These are phyloP conservation scores for Euthynnus affinis DNA, from an alignment of 2,797 vertebrate species.

Conservation along the genomic window DNA sequence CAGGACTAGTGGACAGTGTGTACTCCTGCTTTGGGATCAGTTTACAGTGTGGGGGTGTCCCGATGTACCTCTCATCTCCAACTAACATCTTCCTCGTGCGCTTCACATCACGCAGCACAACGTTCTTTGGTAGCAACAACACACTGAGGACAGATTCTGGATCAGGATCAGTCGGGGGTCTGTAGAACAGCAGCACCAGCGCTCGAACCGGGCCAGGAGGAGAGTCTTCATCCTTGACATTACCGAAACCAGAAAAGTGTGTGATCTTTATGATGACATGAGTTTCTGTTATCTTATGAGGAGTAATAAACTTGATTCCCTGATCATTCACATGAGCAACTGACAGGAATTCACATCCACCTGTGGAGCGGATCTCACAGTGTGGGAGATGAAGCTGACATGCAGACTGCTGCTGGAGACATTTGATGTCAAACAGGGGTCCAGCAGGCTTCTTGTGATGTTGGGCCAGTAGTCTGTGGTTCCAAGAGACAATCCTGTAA, in stretches of 20 bases:
- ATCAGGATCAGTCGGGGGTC: background rate
- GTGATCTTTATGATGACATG: slow-evolving; percentile 45
- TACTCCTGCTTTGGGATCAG: slow-evolving; percentile 43
- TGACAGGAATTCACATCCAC: slow-evolving; percentile 5
- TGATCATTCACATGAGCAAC: slow-evolving; percentile 47
- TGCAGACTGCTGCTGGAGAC: slow-evolving; percentile 28
- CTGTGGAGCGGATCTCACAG: slow-evolving; percentile 53
- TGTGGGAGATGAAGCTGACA: slow-evolving; percentile 61
- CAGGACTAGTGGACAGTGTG: slow-evolving; percentile 28
- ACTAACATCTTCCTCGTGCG: slow-evolving; percentile 17
- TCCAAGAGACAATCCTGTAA: slow-evolving; percentile 51
- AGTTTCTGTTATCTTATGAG: slow-evolving; percentile 44
- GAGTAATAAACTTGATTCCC: slow-evolving; percentile 16
- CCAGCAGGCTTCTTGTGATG: slow-evolving; percentile 59
- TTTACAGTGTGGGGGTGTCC: slow-evolving; percentile 33
- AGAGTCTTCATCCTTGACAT: slow-evolving; percentile 22
- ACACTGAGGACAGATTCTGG: slow-evolving; percentile 22
- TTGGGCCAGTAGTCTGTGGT: slow-evolving; percentile 33
- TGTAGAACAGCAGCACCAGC: slow-evolving; percentile 58
- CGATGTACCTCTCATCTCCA: slow-evolving; percentile 28
- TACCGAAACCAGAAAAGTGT: slow-evolving; percentile 32
- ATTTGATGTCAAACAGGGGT: slow-evolving; percentile 64
- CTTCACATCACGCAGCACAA: slow-evolving; percentile 16
- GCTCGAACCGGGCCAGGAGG: slow-evolving; percentile 32
- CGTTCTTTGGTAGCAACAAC: slow-evolving; percentile 29